Percentiles rank a stretch among this genome's conserved stretches.
These are phyloP conservation scores for Caprella mutica DNA, from an alignment of 2,888 invertebrate species.

Conservation along the genomic window DNA sequence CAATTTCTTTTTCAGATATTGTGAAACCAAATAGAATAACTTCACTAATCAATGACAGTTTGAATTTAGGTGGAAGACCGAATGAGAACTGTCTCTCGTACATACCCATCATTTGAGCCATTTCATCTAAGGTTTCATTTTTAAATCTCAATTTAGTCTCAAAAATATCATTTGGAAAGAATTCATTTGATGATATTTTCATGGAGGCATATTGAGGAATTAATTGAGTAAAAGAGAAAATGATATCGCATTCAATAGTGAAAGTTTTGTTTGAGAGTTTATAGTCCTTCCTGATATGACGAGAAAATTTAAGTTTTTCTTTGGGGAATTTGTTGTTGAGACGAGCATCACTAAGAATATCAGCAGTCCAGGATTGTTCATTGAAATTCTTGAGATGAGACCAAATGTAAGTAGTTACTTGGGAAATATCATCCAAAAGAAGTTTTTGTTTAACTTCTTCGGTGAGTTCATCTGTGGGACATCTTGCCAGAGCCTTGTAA, in stretches of 20 bases:
- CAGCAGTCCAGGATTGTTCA: slow-evolving; percentile 56
- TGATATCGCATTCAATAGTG: neutral
- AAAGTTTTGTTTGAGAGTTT: neutral
- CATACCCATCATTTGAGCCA: too few relatives aligned
- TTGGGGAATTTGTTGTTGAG: neutral
- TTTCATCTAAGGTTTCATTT: too few relatives aligned
- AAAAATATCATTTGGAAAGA: neutral
- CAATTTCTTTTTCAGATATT: too few relatives aligned
- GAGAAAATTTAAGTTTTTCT: neutral
- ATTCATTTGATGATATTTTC: neutral
- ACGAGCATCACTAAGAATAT: neutral
- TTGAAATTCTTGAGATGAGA: slow-evolving; percentile 79
- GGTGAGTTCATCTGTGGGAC: slow-evolving; percentile 66
- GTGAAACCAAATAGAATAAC: too few relatives aligned
- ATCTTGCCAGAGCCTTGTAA: slow-evolving; percentile 78
- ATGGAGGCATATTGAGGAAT: slow-evolving; percentile 2
- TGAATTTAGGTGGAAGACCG: too few relatives aligned
- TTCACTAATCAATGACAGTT: too few relatives aligned
- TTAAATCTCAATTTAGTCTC: neutral
- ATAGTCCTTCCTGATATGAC: neutral
- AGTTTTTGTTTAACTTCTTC: slow-evolving; percentile 59
- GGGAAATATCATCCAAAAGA: slow-evolving; percentile 64
- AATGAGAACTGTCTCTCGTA: too few relatives aligned
- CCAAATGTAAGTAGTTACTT: slow-evolving; percentile 92
- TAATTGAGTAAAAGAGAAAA: neutral